Evolutionary conservation across 1,140 invertebrate genomes (phyloP), one percentile per base, ranked within the genome.

Genomic region (Trachymyrmex septentrionalis): DNA sequence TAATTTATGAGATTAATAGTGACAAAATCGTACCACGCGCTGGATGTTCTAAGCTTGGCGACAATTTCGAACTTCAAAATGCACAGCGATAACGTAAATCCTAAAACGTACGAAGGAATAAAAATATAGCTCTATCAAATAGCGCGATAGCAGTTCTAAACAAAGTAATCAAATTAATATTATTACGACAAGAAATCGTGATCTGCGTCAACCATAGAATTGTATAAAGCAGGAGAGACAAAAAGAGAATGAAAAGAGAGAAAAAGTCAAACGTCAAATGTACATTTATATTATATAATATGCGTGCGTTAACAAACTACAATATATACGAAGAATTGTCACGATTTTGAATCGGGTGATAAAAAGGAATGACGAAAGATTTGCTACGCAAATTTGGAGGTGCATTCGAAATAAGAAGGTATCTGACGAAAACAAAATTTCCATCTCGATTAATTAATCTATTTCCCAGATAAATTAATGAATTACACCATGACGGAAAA

Each of bases 1-100:
- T 84, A 48, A 84, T 84, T 84, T 84, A 75, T 84, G 61, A 63
- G 80, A 84, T 84, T 84, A 75, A 72, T 73, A 73, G 80, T 55
- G 55, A 73, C 55, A 55, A 59, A 82, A 61, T 50, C 38, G 55
- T 73, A 57, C 53, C 21, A 59, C 44, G 66, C 66, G 38, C 4
- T 57, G 50, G 16, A 81, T 57, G 9, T 63, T 75, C 69, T 19
- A 59, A 48, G 38, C 38, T 75, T 61, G 50, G 57, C 44, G 80
- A 61, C 6, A 73, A 34, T 6, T 30, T 27, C 38, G 14, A 61
- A 61, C 12, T 61, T 73, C 16, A 24, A 38, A 75, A 61, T 67
- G 38, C 55, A 61, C 38, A 50, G 24, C 14, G 44, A 2, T 44
- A 67, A 12, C 14, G 27, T 19, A 84, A 84, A 63, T 84, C 27